A percentile compares a stretch with the other conserved stretches of the same genome.
Evolutionary conservation across 2,888 invertebrate species (phyloP).

Genomic region (Tipula vernalis): DNA sequence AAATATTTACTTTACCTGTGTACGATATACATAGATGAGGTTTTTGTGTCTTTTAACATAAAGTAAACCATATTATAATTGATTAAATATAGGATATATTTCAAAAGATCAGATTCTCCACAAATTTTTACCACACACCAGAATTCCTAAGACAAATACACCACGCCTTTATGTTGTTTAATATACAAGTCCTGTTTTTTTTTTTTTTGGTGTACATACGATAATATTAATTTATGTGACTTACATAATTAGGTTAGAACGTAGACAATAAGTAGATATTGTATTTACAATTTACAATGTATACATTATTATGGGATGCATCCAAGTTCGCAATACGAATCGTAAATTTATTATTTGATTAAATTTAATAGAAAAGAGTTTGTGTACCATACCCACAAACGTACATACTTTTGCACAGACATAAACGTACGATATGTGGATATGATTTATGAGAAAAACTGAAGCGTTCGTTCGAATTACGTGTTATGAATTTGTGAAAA

Average conservation of each 20-base stretch:
- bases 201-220: background rate
- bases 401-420: background rate
- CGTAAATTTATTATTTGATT: background rate
- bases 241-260: background rate
- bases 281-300: background rate
- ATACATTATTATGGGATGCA: background rate
- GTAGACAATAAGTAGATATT: too few relatives aligned
- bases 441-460: background rate
- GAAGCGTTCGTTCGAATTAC: background rate
- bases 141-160: background rate
- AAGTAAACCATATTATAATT: background rate
- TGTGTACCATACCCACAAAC: too few relatives aligned
- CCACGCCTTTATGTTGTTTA: background rate
- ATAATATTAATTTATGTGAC: background rate
- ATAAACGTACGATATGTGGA: background rate
- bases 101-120: background rate
- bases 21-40: background rate
- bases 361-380: background rate
- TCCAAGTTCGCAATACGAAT: background rate
- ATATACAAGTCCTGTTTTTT: background rate
- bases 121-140: background rate
- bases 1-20: background rate
- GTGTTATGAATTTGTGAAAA: background rate
- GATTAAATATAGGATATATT: background rate
- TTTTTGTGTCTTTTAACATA: background rate